Evolutionary conservation across 1,140 invertebrate genomes (phyloP).

Genomic region (Gonatopus flavifemur): DNA sequence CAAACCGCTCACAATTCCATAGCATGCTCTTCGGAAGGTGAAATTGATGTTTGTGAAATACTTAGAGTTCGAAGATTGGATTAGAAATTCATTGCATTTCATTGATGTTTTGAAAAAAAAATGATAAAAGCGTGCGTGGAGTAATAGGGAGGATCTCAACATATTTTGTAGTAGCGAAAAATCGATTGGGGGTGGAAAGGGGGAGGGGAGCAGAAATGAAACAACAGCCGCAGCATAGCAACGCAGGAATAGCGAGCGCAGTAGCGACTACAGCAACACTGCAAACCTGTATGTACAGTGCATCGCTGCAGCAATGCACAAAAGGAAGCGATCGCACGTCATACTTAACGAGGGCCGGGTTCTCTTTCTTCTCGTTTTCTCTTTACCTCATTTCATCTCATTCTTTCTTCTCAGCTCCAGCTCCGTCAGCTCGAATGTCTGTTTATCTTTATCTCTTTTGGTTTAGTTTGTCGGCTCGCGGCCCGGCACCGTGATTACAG

Average conservation of each 20-base stretch:
- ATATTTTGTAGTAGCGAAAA: no score
- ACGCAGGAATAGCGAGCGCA: slow-evolving; percentile 18
- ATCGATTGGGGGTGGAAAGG: no score
- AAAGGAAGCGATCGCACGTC: slow-evolving; percentile 54
- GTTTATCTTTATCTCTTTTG: slow-evolving; percentile 60
- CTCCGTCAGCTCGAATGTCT: slow-evolving; percentile 53
- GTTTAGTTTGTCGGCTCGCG: slow-evolving; percentile 59
- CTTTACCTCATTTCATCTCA: background rate
- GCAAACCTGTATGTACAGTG: no score
- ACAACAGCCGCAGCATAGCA: no score
- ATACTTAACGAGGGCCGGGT: slow-evolving; percentile 54
- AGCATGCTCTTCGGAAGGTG: no score
- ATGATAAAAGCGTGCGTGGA: no score
- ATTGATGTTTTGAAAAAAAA: no score
- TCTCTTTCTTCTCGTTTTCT: slow-evolving; percentile 3
- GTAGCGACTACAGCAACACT: slow-evolving; percentile 7
- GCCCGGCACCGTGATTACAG: slow-evolving; percentile 57
- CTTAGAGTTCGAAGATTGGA: no score
- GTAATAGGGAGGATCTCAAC: no score
- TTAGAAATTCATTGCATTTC: no score
- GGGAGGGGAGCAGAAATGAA: slow-evolving; percentile 7
- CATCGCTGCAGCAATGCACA: slow-evolving; percentile 19
- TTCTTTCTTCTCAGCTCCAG: slow-evolving; percentile 11
- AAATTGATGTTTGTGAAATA: no score
- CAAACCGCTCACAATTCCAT: no score